Evolutionary conservation across 2,888 invertebrate species (phyloP).

Genomic region (Acrobasis repandana): DNA sequence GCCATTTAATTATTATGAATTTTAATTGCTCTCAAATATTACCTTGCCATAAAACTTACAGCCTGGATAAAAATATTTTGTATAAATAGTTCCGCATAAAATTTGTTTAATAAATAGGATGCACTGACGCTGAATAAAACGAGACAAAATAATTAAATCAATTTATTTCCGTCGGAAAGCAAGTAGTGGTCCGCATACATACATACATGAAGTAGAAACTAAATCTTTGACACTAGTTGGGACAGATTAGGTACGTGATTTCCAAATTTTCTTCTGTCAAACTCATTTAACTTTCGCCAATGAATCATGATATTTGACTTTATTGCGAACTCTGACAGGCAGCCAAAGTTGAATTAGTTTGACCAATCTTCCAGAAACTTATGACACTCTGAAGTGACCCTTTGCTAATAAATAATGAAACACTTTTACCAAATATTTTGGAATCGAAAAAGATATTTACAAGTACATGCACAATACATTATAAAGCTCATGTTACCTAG

Average conservation of each 20-base stretch:
- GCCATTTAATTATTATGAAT: too few species aligned
- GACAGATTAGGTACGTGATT: conserved; percentile 21
- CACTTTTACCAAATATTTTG: neutral
- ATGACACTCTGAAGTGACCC: conserved; percentile 8
- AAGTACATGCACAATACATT: conserved; percentile 6
- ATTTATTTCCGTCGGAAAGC: conserved; percentile 57
- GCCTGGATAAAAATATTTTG: too few species aligned
- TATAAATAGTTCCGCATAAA: too few species aligned
- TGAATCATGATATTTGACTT: conserved; percentile 13
- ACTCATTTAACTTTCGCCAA: conserved; percentile 19
- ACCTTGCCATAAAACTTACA: too few species aligned
- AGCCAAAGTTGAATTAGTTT: conserved; percentile 24
- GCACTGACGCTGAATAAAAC: conserved; percentile 19
- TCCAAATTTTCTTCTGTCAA: conserved; percentile 3
- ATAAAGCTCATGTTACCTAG: too few species aligned
- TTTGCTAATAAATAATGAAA: conserved; percentile 9
- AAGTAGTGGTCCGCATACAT: conserved; percentile 65
- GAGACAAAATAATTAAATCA: conserved; percentile 33
- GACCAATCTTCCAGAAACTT: conserved; percentile 18
- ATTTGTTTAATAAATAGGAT: too few species aligned
- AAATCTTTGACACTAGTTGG: conserved; percentile 37
- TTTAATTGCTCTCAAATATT: too few species aligned
- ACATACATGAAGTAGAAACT: conserved; percentile 31
- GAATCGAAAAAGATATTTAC: conserved; percentile 1
- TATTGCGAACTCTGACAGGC: conserved; percentile 11